A percentile compares a stretch with the other conserved stretches of the same genome.
phyloP scores from a whole-genome alignment of 2,113 vertebrate genomes.

The Antechinus stuartii region DNA sequence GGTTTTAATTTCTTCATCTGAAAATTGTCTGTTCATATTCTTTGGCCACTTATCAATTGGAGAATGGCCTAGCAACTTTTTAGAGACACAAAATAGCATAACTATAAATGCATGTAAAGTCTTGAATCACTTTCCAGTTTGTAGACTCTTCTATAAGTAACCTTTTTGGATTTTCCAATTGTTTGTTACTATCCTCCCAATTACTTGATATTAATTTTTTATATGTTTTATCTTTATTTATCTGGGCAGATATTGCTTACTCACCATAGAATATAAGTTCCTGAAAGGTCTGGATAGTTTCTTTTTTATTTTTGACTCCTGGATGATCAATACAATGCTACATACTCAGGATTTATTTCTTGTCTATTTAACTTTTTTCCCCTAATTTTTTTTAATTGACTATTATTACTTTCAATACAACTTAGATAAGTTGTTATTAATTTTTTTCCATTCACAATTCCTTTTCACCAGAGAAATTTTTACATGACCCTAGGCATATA shows the following conservation, averaged over 20 bases:
- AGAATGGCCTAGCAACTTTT: too few species aligned
- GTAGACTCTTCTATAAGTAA: neutral
- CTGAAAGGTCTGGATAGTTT: neutral
- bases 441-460: too few species aligned
- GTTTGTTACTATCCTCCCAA: neutral
- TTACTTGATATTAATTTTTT: neutral
- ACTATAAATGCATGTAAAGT: neutral
- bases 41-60: too few species aligned
- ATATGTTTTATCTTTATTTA: neutral
- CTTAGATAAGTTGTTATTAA: too few species aligned
- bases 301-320: neutral
- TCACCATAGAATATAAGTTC: neutral
- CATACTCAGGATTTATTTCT: neutral
- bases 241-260: neutral
- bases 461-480: too few species aligned
- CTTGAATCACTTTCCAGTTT: neutral
- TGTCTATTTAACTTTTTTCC: too few species aligned
- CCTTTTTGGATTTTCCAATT: neutral
- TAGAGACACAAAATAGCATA: neutral
- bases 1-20: too few species aligned
- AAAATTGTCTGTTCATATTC: too few species aligned
- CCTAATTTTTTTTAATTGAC: too few species aligned
- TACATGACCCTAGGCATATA: too few species aligned
- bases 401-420: too few species aligned
- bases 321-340: neutral